phyloP scores from a whole-genome alignment of 2,888 invertebrate species.

The Caenorhabditis macrosperma region DNA sequence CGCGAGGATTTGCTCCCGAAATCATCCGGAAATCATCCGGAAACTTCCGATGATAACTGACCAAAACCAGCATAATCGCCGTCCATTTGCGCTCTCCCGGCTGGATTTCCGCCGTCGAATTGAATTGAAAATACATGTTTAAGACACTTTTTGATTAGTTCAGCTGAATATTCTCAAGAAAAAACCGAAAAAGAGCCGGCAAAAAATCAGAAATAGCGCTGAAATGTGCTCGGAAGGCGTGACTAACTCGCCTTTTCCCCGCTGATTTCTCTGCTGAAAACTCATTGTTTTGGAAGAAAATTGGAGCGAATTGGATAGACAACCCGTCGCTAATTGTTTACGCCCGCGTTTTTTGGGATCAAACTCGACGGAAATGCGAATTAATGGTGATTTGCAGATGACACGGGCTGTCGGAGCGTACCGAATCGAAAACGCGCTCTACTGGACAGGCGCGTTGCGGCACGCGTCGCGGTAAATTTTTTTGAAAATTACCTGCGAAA shows the following conservation, averaged over 20 bases:
- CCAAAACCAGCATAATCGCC: conserved; percentile 28
- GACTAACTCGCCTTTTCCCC: background rate
- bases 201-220: background rate
- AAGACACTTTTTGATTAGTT: background rate
- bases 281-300: conserved; percentile 42
- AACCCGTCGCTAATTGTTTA: conserved; percentile 29
- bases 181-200: background rate
- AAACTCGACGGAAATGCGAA: conserved; percentile 14
- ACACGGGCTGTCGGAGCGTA: too few species aligned
- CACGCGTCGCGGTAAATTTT: too few species aligned
- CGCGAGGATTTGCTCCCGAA: background rate
- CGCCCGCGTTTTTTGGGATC: background rate
- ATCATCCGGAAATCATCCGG: background rate
- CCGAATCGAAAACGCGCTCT: too few species aligned
- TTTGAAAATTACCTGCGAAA: too few species aligned
- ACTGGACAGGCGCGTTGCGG: too few species aligned
- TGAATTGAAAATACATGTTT: conserved; percentile 50
- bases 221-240: conserved; percentile 26
- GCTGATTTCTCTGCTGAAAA: conserved; percentile 11
- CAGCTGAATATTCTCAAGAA: background rate
- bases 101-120: conserved; percentile 29
- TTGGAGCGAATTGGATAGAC: conserved; percentile 34
- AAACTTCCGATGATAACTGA: background rate
- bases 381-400: too few species aligned
- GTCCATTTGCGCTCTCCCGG: conserved; percentile 23